Conservation (phyloP, 2,888 invertebrate genomes). For the Hemithea aestivaria region DNA sequence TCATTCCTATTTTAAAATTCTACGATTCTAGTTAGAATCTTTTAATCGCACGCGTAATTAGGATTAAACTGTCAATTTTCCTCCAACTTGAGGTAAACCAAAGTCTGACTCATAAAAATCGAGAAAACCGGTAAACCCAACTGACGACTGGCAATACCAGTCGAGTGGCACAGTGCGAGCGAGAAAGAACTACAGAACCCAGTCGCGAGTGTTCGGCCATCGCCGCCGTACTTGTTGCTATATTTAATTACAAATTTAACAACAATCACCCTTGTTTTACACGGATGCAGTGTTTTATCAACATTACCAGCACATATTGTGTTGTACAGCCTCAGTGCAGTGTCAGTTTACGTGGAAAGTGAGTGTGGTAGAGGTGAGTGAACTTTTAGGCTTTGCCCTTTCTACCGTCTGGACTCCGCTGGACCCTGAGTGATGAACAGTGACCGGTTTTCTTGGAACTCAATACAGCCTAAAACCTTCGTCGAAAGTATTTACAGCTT, state of each 20-base stretch:
- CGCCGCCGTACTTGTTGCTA: slow-evolving; percentile 40
- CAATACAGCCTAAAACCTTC: not conserved
- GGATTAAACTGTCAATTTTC: no score
- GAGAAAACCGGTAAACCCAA: slow-evolving; percentile 19
- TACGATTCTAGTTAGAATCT: no score
- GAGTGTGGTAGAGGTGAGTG: slow-evolving; percentile 54
- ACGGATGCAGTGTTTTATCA: slow-evolving; percentile 45
- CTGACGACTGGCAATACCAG: slow-evolving; percentile 44
- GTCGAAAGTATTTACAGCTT: no score
- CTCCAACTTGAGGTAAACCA: no score
- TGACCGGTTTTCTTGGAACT: slow-evolving; percentile 24
- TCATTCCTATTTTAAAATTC: no score
- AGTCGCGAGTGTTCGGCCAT: slow-evolving; percentile 51
- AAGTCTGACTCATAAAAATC: no score
- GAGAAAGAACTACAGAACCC: slow-evolving; percentile 54
- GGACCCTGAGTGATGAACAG: slow-evolving; percentile 28
- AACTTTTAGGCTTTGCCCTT: slow-evolving; percentile 59
- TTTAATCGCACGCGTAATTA: no score
- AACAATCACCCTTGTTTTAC: slow-evolving; percentile 53
- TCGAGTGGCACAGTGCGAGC: slow-evolving; percentile 50
- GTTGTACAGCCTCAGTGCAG: slow-evolving; percentile 34
- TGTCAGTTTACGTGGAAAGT: slow-evolving; percentile 47
- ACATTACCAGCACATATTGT: slow-evolving; percentile 30
- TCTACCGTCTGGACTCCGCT: slow-evolving; percentile 34
- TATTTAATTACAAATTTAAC: slow-evolving; percentile 55